Percentiles rank a stretch among this genome's conserved stretches.
These are phyloP conservation scores for Trisateles emortualis DNA, from an alignment of 2,888 invertebrate genomes.

Conservation along the genomic window DNA sequence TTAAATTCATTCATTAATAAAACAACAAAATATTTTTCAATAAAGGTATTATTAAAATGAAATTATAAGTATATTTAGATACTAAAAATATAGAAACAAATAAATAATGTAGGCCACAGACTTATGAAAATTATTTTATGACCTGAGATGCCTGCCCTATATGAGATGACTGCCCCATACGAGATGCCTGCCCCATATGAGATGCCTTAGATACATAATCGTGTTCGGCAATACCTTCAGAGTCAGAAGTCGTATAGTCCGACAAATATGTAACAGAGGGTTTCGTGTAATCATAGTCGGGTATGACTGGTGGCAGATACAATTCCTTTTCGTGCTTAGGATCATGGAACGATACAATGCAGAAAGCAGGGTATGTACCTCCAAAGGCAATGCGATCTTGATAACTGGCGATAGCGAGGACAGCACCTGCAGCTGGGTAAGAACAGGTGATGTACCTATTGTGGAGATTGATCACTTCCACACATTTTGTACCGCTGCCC, in stretches of 20 bases:
- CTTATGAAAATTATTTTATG: too few species aligned
- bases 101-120: too few species aligned
- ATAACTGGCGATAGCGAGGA: constrained; percentile 71
- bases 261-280: not conserved
- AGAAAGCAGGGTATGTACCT: constrained; percentile 72
- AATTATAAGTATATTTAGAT: constrained; percentile 19
- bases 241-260: constrained; percentile 13
- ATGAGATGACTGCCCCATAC: too few species aligned
- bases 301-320: constrained; percentile 34
- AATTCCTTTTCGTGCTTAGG: constrained; percentile 75
- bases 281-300: constrained; percentile 47
- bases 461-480: constrained; percentile 80
- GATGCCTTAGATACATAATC: not conserved
- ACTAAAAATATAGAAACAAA: not conserved
- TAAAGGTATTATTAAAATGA: constrained; percentile 16
- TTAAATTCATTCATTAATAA: constrained; percentile 12
- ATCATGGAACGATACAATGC: constrained; percentile 75
- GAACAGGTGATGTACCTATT: constrained; percentile 79
- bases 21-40: constrained; percentile 11
- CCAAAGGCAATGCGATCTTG: constrained; percentile 77
- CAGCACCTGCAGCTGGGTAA: constrained; percentile 69
- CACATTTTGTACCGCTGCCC: constrained; percentile 79
- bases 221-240: not conserved
- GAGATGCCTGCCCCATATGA: too few species aligned
- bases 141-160: too few species aligned